These are phyloP conservation scores for Pogonocherus hispidulus DNA, from an alignment of 2,888 invertebrate species.

Conservation along the genomic window DNA sequence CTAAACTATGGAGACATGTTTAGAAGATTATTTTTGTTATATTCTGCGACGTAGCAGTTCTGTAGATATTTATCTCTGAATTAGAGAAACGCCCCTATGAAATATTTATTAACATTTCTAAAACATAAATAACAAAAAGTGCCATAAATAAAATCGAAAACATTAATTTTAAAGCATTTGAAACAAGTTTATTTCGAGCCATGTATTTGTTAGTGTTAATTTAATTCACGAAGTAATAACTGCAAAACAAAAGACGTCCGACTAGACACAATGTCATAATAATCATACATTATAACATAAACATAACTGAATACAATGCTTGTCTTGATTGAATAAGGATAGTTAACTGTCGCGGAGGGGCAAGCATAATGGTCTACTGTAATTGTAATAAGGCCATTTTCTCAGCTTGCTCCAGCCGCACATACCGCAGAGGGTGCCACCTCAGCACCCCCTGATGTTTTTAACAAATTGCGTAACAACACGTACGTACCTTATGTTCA, in stretches of 20 bases:
- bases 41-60: too few relatives aligned
- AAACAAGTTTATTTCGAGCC: too few relatives aligned
- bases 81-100: too few relatives aligned
- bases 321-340: slow-evolving; percentile 60
- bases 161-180: too few relatives aligned
- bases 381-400: slow-evolving; percentile 59
- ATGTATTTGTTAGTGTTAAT: slow-evolving; percentile 3
- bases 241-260: slow-evolving; percentile 40
- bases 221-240: slow-evolving; percentile 28
- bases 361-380: slow-evolving; percentile 50
- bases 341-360: slow-evolving; percentile 52
- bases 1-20: too few relatives aligned
- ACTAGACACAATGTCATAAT: slow-evolving; percentile 52
- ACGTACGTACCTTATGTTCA: slow-evolving; percentile 22
- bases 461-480: slow-evolving; percentile 20
- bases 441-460: slow-evolving; percentile 17
- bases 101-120: too few relatives aligned
- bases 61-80: too few relatives aligned
- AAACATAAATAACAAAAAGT: too few relatives aligned
- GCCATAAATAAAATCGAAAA: too few relatives aligned
- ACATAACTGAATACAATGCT: slow-evolving; percentile 51
- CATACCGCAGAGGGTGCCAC: slow-evolving; percentile 34
- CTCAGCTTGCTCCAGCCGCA: slow-evolving; percentile 48
- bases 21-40: too few relatives aligned
- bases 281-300: slow-evolving; percentile 43